phyloP scores from a whole-genome alignment of 1,140 invertebrate species.

The Cardiocondyla obscurior region DNA sequence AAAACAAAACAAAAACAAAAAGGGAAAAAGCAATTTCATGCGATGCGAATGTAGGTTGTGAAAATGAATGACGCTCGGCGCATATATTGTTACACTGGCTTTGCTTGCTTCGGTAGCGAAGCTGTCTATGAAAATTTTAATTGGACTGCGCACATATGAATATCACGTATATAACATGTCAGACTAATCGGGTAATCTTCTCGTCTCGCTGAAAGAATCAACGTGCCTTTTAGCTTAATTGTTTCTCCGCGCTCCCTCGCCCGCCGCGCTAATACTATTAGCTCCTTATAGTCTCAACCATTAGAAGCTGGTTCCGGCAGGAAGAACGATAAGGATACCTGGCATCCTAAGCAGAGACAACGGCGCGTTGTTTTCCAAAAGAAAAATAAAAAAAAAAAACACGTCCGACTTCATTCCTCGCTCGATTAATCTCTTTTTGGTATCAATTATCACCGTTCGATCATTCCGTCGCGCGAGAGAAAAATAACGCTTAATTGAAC shows the following conservation, averaged over 20 bases:
- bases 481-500: too few species aligned
- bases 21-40: slow-evolving; percentile 38
- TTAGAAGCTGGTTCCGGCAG: slow-evolving; percentile 51
- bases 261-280: slow-evolving; percentile 64
- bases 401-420: not conserved
- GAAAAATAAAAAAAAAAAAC: slow-evolving; percentile 22
- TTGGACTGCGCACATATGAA: slow-evolving; percentile 16
- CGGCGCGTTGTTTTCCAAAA: not conserved
- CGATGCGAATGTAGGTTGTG: slow-evolving; percentile 8
- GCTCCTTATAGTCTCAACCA: slow-evolving; percentile 61
- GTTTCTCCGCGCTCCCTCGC: slow-evolving; percentile 57
- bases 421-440: not conserved
- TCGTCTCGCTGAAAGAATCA: slow-evolving; percentile 69
- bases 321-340: slow-evolving; percentile 23
- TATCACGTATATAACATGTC: slow-evolving; percentile 42
- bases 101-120: slow-evolving; percentile 2
- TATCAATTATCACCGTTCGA: not conserved
- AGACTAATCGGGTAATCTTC: slow-evolving; percentile 67
- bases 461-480: not conserved
- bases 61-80: slow-evolving; percentile 18
- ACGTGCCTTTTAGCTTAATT: slow-evolving; percentile 70
- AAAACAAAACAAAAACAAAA: too few species aligned
- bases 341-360: slow-evolving; percentile 3
- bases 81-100: slow-evolving; percentile 5
- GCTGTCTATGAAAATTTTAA: slow-evolving; percentile 49